These are phyloP conservation scores for Chionis minor DNA, from an alignment of 2,113 vertebrate genomes.

Conservation along the genomic window DNA sequence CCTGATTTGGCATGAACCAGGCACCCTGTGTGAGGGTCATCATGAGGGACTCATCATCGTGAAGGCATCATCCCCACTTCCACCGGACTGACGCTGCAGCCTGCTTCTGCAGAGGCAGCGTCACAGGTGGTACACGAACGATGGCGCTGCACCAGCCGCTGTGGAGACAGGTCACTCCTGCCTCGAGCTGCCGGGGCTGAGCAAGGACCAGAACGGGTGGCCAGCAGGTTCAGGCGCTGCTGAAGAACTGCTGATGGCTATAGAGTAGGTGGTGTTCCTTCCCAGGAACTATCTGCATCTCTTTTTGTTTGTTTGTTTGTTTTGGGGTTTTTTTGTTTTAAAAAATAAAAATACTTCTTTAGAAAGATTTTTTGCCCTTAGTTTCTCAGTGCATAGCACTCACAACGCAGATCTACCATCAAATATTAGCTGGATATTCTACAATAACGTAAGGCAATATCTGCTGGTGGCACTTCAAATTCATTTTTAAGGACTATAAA, in stretches of 20 bases:
- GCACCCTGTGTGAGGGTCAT: not conserved
- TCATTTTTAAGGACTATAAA: not conserved
- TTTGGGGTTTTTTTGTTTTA: not conserved
- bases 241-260: not conserved
- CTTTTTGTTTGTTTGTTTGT: not conserved
- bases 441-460: not conserved
- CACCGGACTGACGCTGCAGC: not conserved
- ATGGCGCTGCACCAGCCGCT: not conserved
- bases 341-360: not conserved
- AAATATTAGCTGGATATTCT: not conserved
- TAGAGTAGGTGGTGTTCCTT: not conserved
- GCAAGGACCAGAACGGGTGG: not conserved
- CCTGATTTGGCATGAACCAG: not conserved
- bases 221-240: not conserved
- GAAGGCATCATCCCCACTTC: not conserved
- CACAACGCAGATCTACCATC: not conserved
- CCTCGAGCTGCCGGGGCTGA: fast-evolving
- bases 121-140: fast-evolving
- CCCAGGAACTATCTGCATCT: not conserved
- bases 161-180: not conserved
- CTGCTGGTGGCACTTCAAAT: not conserved
- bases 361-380: not conserved
- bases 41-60: not conserved
- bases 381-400: not conserved
- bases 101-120: not conserved